Percentiles rank a stretch among this genome's conserved stretches.
Conservation (phyloP, 2,113 vertebrate species). For the Percina caprodes region DNA sequence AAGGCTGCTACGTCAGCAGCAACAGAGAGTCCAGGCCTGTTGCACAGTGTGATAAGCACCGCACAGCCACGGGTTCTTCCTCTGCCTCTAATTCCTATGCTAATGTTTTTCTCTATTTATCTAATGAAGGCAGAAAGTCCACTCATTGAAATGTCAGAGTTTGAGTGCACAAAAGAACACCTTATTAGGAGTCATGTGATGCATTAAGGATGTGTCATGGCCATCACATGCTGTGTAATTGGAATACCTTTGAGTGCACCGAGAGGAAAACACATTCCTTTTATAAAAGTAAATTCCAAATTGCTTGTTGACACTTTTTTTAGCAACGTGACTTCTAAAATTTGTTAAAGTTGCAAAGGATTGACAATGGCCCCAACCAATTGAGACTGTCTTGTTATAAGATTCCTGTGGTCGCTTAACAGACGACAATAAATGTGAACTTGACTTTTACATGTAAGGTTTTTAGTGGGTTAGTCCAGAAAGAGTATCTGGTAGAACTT, state of each 20-base stretch:
- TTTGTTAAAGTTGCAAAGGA: constrained; percentile 6
- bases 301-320: not conserved
- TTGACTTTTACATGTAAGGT: not conserved
- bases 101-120: constrained; percentile 16
- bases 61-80: constrained; percentile 38
- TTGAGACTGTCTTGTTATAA: not conserved
- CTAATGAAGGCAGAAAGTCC: constrained; percentile 33
- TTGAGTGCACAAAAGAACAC: constrained; percentile 13
- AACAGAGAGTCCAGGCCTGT: constrained; percentile 39
- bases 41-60: constrained; percentile 40
- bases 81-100: constrained; percentile 26
- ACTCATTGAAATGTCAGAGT: constrained; percentile 31
- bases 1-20: constrained; percentile 45
- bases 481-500: not conserved
- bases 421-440: not conserved
- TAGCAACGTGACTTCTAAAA: not conserved
- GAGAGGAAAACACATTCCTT: not conserved
- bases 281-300: not conserved
- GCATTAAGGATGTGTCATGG: constrained; percentile 7
- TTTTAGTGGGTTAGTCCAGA: not conserved
- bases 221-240: constrained; percentile 21
- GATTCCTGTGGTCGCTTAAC: too few relatives aligned
- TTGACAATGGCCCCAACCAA: not conserved
- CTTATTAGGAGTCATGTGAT: constrained; percentile 17
- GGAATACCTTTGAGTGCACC: not conserved